phyloP scores from a whole-genome alignment of 2,888 invertebrate genomes.

The Heliconius charithonia region DNA sequence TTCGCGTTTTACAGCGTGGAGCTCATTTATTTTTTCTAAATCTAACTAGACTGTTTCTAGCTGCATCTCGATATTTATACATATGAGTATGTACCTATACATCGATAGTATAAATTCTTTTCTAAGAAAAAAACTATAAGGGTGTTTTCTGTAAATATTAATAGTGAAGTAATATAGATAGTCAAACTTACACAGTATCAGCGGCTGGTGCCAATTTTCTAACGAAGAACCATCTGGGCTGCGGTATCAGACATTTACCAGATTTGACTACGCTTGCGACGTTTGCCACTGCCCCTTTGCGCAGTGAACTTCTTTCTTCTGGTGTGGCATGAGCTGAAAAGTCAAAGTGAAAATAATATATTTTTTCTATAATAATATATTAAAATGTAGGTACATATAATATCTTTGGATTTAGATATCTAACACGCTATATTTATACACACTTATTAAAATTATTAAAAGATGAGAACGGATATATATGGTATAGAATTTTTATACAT shows the following conservation, averaged over 20 bases:
- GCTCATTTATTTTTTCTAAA: too few relatives aligned
- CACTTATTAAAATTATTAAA: neutral
- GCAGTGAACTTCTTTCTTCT: slow-evolving; percentile 51
- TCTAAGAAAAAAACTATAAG: neutral
- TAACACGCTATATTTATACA: neutral
- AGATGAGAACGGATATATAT: neutral
- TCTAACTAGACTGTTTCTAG: too few relatives aligned
- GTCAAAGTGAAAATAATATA: neutral
- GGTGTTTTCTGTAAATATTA: too few relatives aligned
- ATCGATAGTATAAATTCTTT: neutral
- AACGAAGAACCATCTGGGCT: slow-evolving; percentile 89
- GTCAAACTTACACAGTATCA: slow-evolving; percentile 82
- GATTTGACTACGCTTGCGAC: slow-evolving; percentile 65
- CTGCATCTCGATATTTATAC: neutral
- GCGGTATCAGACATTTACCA: slow-evolving; percentile 87
- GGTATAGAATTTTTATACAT: neutral
- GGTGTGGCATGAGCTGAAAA: slow-evolving; percentile 60
- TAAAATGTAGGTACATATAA: neutral
- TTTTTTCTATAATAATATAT: neutral
- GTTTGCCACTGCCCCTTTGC: slow-evolving; percentile 60
- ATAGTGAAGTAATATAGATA: neutral
- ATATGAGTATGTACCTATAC: neutral
- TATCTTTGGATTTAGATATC: neutral
- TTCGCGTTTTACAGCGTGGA: too few relatives aligned
- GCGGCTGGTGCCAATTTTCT: slow-evolving; percentile 88